Base-by-base conservation (phyloP, 2,888 invertebrate genomes). In the Calephelis perditalis region DNA sequence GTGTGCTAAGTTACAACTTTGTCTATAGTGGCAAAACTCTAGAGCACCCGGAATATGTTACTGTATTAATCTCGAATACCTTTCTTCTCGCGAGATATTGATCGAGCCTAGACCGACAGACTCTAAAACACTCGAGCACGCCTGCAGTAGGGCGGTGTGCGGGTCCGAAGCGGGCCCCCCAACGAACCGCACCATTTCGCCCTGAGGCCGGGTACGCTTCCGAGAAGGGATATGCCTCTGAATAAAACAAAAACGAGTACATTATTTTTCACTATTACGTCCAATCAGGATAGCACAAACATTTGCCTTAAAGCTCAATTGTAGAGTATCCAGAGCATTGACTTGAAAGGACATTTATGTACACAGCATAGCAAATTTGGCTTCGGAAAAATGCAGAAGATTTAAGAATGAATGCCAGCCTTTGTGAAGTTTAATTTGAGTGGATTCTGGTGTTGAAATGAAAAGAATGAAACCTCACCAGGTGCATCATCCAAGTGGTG, bases 51-150 rank as follows among this genome's bases (percentile, higher is more conserved):
- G 8, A 4, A 40, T 8, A 40, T 8, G 40, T 7, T 40, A 40
- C 26, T 26, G 26, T 40, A 40, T 40, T 7, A 8, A 40, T 7
- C 40, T 40, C 4, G 6, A 6, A 49, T 70, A 96, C 96, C 92
- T 96, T 94, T 79, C 96, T 91, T 76, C 95, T 94, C 5, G 96
- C 96, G 65, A 96, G 88, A 74, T 96, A 96, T 81, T 96, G 95
- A 74, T 95, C 94, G 56, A 96, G 86, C 63, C 94, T 91, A 37
- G 94, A 93, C 57, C 96, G 92, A 73, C 96, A 96, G 11, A 94
- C 94, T 63, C 94, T 84, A 77, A 96, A 94, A 80, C 96, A 96
- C 73, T 95, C 95, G 77, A 95, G 94, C 47, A 96, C 88, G 43
- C 94, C 92, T 3, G 91, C 81, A 5, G 88, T 82, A 1, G 92